Percentiles rank a stretch among this genome's conserved stretches.
Conservation (phyloP, 2,888 invertebrate genomes). For the Drosophila paranaensis region DNA sequence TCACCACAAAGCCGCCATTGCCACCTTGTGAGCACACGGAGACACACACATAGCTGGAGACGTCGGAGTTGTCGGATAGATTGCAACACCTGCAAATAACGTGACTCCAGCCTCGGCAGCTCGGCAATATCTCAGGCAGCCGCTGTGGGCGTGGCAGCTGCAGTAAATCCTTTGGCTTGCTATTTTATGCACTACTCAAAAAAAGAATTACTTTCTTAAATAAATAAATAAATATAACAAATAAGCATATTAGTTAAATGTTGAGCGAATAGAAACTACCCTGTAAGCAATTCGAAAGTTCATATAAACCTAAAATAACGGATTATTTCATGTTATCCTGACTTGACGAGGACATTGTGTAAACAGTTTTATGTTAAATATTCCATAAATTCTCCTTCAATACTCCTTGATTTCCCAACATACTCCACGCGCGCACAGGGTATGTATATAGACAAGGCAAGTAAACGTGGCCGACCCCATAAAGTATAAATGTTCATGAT, state of each 20-base stretch:
- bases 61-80: constrained; percentile 67
- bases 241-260: constrained; percentile 6
- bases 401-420: neutral
- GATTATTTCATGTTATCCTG: neutral
- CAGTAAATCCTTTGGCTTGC: constrained; percentile 72
- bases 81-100: constrained; percentile 82
- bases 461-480: no score
- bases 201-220: no score
- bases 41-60: constrained; percentile 34
- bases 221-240: constrained; percentile 24
- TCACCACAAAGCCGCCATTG: constrained; percentile 65
- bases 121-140: constrained; percentile 42
- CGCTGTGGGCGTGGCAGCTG: constrained; percentile 62
- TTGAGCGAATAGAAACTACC: neutral
- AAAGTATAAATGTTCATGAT: no score
- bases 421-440: neutral
- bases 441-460: constrained; percentile 8
- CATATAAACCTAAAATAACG: no score
- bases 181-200: constrained; percentile 65
- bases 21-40: constrained; percentile 27
- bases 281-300: neutral
- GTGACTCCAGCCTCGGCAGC: constrained; percentile 72
- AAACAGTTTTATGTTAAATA: neutral
- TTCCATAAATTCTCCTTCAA: neutral
- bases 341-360: neutral